Conservation (phyloP, 2,113 vertebrate species). For the Caranx ignobilis region DNA sequence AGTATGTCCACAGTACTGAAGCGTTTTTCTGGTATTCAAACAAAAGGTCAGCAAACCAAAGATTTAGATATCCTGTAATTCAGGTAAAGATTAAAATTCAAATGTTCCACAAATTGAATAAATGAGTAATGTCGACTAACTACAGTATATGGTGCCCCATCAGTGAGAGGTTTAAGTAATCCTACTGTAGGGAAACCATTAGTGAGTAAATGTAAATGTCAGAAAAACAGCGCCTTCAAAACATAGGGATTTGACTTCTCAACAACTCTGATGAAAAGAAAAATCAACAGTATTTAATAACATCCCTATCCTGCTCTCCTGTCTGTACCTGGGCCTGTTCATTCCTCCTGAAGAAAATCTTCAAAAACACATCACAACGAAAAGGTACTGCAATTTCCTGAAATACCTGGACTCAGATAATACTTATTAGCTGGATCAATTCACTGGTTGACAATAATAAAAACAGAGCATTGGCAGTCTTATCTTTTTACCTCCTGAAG, state of each 20-base stretch:
- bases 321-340: not conserved
- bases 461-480: not conserved
- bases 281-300: no score
- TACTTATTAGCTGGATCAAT: conserved; percentile 1
- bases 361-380: not conserved
- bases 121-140: no score
- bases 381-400: not conserved
- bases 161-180: no score
- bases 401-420: not conserved
- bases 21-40: not conserved
- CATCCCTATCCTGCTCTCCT: not conserved
- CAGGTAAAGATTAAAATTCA: not conserved
- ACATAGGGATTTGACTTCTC: not conserved
- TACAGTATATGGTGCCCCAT: no score
- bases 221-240: no score
- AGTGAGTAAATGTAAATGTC: no score
- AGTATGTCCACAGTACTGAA: not conserved
- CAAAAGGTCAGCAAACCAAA: not conserved
- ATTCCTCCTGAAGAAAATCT: not conserved
- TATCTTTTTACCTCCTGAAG: conserved; percentile 20
- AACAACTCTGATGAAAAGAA: not conserved
- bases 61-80: not conserved
- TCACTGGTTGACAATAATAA: not conserved
- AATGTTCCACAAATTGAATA: not conserved
- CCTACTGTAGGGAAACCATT: no score